These are phyloP conservation scores for Thereva unica DNA, from an alignment of 2,888 invertebrate species.

Conservation along the genomic window DNA sequence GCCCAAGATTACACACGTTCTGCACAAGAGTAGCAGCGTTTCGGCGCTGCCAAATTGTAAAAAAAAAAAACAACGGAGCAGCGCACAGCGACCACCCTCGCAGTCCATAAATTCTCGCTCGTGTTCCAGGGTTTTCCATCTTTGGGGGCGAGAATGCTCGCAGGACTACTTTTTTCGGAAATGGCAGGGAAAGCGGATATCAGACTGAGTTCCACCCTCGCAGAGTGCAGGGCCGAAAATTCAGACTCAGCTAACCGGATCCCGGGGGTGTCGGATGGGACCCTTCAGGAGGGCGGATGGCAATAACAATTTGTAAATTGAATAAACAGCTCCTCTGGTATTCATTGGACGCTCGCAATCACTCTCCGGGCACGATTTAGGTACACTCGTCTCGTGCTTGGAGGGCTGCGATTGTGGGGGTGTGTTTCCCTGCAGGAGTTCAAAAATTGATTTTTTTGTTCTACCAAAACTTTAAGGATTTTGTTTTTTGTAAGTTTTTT, in stretches of 20 bases:
- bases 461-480: slow-evolving; percentile 6
- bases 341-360: slow-evolving; percentile 32
- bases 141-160: background rate
- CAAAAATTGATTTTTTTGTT: background rate
- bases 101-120: slow-evolving; percentile 32
- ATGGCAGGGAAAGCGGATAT: slow-evolving; percentile 2
- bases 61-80: background rate
- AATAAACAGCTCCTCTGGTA: slow-evolving; percentile 38
- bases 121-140: slow-evolving; percentile 6
- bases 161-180: slow-evolving; percentile 1
- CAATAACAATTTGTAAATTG: slow-evolving; percentile 41
- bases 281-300: slow-evolving; percentile 12
- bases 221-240: slow-evolving; percentile 12
- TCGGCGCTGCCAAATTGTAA: background rate
- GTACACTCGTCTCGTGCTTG: background rate
- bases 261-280: slow-evolving; percentile 7
- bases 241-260: slow-evolving; percentile 20
- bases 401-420: background rate
- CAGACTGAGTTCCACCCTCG: background rate
- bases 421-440: background rate
- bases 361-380: slow-evolving; percentile 11
- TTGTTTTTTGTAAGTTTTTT: slow-evolving; percentile 10
- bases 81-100: slow-evolving; percentile 21
- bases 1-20: slow-evolving; percentile 42
- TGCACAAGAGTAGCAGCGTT: slow-evolving; percentile 19